phyloP scores from a whole-genome alignment of 2,797 vertebrate genomes.

The Clarias laeviceps region DNA sequence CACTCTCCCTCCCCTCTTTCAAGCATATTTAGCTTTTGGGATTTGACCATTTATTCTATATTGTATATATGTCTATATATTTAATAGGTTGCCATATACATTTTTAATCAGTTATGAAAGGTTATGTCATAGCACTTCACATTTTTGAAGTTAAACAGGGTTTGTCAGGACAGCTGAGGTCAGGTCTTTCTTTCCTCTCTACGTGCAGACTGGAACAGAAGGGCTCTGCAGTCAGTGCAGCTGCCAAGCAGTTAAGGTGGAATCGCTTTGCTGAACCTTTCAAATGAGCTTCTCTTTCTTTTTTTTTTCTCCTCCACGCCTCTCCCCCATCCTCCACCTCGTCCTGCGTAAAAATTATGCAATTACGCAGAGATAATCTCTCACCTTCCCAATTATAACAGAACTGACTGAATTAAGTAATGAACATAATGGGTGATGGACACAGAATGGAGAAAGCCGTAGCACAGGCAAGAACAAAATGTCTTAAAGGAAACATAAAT shows the following conservation, averaged over 20 bases:
- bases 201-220: slow-evolving; percentile 6
- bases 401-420: slow-evolving; percentile 10
- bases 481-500: background rate
- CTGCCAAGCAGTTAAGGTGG: slow-evolving; percentile 48
- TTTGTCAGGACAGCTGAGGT: slow-evolving; percentile 20
- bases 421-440: background rate
- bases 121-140: background rate
- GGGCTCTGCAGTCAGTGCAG: background rate
- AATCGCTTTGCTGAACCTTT: background rate
- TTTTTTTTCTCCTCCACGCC: background rate
- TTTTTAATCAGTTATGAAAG: background rate
- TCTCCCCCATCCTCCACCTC: background rate
- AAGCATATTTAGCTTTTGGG: background rate
- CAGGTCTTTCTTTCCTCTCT: background rate
- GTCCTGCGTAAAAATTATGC: background rate
- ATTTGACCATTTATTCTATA: background rate
- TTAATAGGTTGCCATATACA: background rate
- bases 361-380: background rate
- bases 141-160: background rate
- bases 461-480: slow-evolving; percentile 27
- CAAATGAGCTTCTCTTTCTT: background rate
- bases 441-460: background rate
- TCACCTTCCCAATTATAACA: background rate
- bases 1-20: background rate
- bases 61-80: background rate